phyloP scores from a whole-genome alignment of 2,113 vertebrate species.

The Dermatemys mawii region DNA sequence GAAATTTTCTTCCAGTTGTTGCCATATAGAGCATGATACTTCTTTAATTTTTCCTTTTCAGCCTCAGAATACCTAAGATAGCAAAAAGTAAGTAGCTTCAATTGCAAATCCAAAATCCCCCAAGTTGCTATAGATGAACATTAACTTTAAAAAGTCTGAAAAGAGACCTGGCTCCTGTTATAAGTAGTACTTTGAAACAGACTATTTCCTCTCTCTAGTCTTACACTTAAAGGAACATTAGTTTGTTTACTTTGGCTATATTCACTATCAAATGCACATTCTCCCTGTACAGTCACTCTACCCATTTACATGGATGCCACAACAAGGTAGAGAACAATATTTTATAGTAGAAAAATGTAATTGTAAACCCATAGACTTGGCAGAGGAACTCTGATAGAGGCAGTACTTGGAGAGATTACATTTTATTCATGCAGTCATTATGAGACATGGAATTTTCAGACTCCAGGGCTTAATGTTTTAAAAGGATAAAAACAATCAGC shows the following conservation, averaged over 20 bases:
- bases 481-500: not conserved
- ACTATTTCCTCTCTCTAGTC: not conserved
- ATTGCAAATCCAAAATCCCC: not conserved
- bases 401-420: not conserved
- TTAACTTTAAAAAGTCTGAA: not conserved
- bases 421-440: not conserved
- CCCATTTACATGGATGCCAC: not conserved
- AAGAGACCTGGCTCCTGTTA: not conserved
- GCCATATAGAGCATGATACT: conserved; percentile 70
- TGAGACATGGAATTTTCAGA: not conserved
- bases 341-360: not conserved
- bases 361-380: not conserved
- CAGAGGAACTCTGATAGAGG: not conserved
- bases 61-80: conserved; percentile 68
- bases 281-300: not conserved
- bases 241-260: not conserved
- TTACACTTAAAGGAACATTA: not conserved
- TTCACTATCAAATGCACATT: not conserved
- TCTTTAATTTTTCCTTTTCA: conserved; percentile 72
- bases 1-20: conserved; percentile 81
- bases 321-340: not conserved
- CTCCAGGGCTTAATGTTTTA: not conserved
- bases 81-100: not conserved
- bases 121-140: not conserved
- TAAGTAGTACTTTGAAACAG: not conserved